A percentile compares a stretch with the other conserved stretches of the same genome.
These are phyloP conservation scores for Dusona sp. DNA, from an alignment of 2,888 invertebrate genomes.

Conservation along the genomic window DNA sequence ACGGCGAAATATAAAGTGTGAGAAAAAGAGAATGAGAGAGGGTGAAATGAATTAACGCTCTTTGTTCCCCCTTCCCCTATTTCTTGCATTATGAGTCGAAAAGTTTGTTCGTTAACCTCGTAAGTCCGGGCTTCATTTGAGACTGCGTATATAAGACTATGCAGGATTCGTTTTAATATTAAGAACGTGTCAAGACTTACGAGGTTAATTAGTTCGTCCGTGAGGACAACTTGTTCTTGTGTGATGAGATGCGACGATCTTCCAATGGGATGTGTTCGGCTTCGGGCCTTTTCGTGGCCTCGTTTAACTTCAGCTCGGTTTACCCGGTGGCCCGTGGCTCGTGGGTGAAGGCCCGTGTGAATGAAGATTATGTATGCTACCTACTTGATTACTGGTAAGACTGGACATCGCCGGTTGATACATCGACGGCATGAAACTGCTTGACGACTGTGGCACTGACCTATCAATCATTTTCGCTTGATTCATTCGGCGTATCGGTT, in stretches of 20 bases:
- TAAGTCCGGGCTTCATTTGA: background rate
- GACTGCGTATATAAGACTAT: background rate
- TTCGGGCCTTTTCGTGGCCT: constrained; percentile 58
- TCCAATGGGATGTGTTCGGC: constrained; percentile 59
- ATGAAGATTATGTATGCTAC: constrained; percentile 79
- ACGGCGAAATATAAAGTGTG: constrained; percentile 25
- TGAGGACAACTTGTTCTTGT: background rate
- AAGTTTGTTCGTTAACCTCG: background rate
- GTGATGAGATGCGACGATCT: constrained; percentile 56
- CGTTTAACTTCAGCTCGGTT: constrained; percentile 81
- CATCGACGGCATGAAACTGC: constrained; percentile 79
- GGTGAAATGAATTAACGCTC: background rate
- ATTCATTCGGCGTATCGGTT: constrained; percentile 16
- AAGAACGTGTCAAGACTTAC: background rate
- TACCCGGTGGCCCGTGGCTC: constrained; percentile 79
- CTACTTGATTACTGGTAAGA: constrained; percentile 79
- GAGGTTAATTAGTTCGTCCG: background rate
- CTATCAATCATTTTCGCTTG: constrained; percentile 69
- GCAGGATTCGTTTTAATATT: background rate
- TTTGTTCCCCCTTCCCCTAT: background rate
- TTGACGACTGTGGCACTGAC: constrained; percentile 78
- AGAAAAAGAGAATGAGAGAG: constrained; percentile 15
- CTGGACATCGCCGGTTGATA: constrained; percentile 79
- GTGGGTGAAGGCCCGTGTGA: constrained; percentile 80
- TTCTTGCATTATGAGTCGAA: background rate